These are phyloP conservation scores for Dicrurus megarhynchus DNA, from an alignment of 2,113 vertebrate species.

Conservation along the genomic window DNA sequence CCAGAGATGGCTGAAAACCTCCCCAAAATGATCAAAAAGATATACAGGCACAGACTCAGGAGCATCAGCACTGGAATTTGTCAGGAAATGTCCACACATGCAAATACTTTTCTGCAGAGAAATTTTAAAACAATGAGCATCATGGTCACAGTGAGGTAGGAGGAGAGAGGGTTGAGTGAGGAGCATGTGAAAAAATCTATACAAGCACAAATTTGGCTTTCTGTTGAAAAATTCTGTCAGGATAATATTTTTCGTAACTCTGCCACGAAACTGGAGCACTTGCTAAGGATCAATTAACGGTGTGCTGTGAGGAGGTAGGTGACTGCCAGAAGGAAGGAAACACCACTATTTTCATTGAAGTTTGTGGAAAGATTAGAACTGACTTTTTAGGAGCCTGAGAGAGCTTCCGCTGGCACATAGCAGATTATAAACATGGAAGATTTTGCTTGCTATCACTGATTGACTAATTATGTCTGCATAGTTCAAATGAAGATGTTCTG, in stretches of 20 bases:
- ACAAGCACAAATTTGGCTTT: background rate
- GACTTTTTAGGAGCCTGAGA: background rate
- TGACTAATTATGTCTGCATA: slow-evolving; percentile 5
- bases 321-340: background rate
- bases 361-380: background rate
- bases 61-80: background rate
- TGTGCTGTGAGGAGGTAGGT: background rate
- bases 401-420: background rate
- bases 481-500: slow-evolving; percentile 9
- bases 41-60: background rate
- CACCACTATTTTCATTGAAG: background rate
- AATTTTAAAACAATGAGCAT: background rate
- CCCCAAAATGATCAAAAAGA: background rate
- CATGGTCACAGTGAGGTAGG: accelerated
- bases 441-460: background rate
- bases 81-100: background rate
- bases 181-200: background rate
- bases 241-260: background rate
- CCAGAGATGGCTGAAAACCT: background rate
- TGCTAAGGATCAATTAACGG: background rate
- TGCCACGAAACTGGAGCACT: background rate
- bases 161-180: background rate
- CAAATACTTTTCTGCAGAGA: background rate
- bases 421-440: background rate
- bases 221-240: background rate